Evolutionary conservation across 2,113 vertebrate species (phyloP).

Genomic region (Nansenia antarctica): DNA sequence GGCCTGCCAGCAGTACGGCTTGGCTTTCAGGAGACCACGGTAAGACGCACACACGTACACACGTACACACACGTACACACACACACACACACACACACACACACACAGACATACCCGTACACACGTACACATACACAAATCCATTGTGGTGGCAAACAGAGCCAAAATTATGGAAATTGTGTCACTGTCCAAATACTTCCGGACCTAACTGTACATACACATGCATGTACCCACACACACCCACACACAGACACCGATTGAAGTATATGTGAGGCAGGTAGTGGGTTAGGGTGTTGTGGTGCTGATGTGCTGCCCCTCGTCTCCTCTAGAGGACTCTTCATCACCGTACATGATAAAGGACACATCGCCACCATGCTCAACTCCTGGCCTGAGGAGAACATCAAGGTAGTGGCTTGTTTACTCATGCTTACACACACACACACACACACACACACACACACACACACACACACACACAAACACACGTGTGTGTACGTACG

Average conservation of each 20-base stretch:
- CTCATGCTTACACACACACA: no score
- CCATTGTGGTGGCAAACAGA: no score
- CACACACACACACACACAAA: not conserved
- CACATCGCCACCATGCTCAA: slow-evolving; percentile 94
- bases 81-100: not conserved
- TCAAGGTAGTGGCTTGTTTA: slow-evolving; percentile 80
- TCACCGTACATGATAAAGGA: slow-evolving; percentile 96
- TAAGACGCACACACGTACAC: slow-evolving; percentile 63
- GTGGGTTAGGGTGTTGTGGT: not conserved
- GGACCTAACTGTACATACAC: no score
- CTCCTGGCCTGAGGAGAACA: slow-evolving; percentile 94
- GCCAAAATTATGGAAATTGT: no score
- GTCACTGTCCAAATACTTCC: no score
- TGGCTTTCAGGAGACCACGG: slow-evolving; percentile 95
- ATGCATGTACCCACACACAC: no score
- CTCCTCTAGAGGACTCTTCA: slow-evolving; percentile 87
- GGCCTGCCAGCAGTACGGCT: slow-evolving; percentile 95
- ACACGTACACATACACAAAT: not conserved
- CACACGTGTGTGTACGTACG: not conserved
- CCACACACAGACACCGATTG: not conserved
- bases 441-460: not conserved
- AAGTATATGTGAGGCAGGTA: not conserved
- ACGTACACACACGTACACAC: not conserved
- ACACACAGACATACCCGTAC: not conserved
- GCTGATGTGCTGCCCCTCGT: not conserved